Evolutionary conservation across 2,797 vertebrate species (phyloP).

Genomic region (Sciurus vulgaris): DNA sequence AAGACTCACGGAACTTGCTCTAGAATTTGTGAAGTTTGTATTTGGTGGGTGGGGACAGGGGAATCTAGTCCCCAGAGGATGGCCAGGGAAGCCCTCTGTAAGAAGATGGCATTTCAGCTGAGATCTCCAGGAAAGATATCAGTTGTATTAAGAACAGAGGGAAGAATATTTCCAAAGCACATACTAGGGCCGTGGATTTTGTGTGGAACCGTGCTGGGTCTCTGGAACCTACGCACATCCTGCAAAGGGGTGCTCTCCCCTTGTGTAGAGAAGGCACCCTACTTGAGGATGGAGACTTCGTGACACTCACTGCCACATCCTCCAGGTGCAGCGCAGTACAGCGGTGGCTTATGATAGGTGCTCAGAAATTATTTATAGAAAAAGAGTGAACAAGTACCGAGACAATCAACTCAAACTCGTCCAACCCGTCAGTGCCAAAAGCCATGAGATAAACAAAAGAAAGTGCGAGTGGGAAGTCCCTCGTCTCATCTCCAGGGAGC

Average conservation of each 20-base stretch:
- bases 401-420: not conserved
- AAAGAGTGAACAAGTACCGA: not conserved
- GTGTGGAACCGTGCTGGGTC: not conserved
- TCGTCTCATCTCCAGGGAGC: not conserved
- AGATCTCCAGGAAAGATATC: conserved; percentile 20
- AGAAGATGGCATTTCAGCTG: not conserved
- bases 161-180: not conserved
- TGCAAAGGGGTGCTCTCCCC: not conserved
- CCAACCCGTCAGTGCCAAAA: not conserved
- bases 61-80: not conserved
- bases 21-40: not conserved
- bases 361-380: not conserved
- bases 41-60: no score
- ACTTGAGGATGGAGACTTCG: not conserved
- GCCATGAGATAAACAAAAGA: not conserved
- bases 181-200: not conserved
- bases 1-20: not conserved
- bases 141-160: not conserved
- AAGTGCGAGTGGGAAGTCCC: not conserved
- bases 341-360: not conserved
- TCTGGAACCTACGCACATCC: not conserved
- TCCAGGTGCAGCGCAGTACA: not conserved
- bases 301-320: not conserved
- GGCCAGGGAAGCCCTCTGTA: not conserved
- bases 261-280: not conserved